Conservation (phyloP, 2,888 invertebrate species). For the Gymnosoma rotundatum region DNA sequence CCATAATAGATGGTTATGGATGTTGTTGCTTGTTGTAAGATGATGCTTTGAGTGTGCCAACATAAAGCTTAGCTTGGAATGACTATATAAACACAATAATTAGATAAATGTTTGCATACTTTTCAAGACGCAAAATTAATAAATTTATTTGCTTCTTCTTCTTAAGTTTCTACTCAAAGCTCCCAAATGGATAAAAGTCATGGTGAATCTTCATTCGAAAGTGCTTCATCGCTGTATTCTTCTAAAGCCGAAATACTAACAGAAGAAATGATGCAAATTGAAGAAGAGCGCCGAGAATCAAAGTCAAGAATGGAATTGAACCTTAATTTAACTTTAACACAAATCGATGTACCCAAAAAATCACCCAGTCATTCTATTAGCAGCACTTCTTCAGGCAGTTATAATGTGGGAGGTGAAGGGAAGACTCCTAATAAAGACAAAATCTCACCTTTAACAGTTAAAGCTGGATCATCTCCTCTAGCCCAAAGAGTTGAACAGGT, state of each 20-base stretch:
- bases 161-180: slow-evolving; percentile 81
- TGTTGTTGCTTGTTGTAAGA: slow-evolving; percentile 81
- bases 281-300: slow-evolving; percentile 70
- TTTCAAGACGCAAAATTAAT: background rate
- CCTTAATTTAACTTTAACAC: slow-evolving; percentile 70
- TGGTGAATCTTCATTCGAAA: slow-evolving; percentile 94
- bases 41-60: slow-evolving; percentile 73
- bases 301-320: slow-evolving; percentile 62
- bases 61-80: slow-evolving; percentile 64
- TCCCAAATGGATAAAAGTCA: slow-evolving; percentile 84
- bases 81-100: slow-evolving; percentile 17
- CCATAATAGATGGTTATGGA: slow-evolving; percentile 77
- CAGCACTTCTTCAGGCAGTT: slow-evolving; percentile 85
- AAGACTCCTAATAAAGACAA: slow-evolving; percentile 67
- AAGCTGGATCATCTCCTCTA: slow-evolving; percentile 54
- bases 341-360: slow-evolving; percentile 73
- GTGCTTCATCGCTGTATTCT: slow-evolving; percentile 91
- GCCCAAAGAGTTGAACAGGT: slow-evolving; percentile 45
- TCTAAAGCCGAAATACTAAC: slow-evolving; percentile 87
- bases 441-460: slow-evolving; percentile 44
- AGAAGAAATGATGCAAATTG: slow-evolving; percentile 85
- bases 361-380: slow-evolving; percentile 84
- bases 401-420: slow-evolving; percentile 81
- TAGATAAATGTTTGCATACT: slow-evolving; percentile 36
- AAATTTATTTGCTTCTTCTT: background rate